phyloP scores from a whole-genome alignment of 1,140 invertebrate species.

The Diachasma alloeum region DNA sequence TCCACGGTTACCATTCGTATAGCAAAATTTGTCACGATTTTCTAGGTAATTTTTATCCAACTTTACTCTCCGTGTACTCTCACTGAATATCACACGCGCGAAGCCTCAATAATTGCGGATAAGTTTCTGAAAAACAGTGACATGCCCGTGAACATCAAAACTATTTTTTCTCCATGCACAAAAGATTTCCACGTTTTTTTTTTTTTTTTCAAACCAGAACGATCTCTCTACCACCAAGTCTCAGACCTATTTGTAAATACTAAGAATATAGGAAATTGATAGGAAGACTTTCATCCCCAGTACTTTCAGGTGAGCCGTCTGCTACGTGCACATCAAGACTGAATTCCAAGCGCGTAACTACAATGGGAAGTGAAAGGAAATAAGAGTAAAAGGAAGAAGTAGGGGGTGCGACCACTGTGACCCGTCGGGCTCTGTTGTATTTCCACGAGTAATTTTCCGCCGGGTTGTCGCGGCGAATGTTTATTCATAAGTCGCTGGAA shows the following conservation, averaged over 20 bases:
- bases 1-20: too few relatives aligned
- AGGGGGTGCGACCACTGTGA: slow-evolving; percentile 15
- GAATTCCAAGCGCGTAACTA: slow-evolving; percentile 26
- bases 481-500: slow-evolving; percentile 55
- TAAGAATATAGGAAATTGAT: slow-evolving; percentile 13
- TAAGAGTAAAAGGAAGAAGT: slow-evolving; percentile 21
- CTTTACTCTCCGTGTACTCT: too few relatives aligned
- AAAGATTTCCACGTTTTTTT: too few relatives aligned
- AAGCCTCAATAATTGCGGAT: too few relatives aligned
- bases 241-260: neutral
- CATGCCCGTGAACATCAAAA: too few relatives aligned
- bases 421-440: slow-evolving; percentile 34
- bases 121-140: too few relatives aligned
- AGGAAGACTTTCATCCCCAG: slow-evolving; percentile 5
- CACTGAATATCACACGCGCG: too few relatives aligned
- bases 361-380: slow-evolving; percentile 4
- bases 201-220: too few relatives aligned
- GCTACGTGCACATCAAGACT: slow-evolving; percentile 22
- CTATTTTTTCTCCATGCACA: too few relatives aligned
- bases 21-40: too few relatives aligned
- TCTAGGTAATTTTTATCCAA: too few relatives aligned
- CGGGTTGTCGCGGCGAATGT: slow-evolving; percentile 50
- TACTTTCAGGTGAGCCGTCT: slow-evolving; percentile 11
- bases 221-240: neutral
- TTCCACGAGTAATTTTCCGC: slow-evolving; percentile 55